Evolutionary conservation across 64 coral and sea anemone species (phyloP), one percentile per base, ranked within the genome.

Genomic region (Actinia tenebrosa): DNA sequence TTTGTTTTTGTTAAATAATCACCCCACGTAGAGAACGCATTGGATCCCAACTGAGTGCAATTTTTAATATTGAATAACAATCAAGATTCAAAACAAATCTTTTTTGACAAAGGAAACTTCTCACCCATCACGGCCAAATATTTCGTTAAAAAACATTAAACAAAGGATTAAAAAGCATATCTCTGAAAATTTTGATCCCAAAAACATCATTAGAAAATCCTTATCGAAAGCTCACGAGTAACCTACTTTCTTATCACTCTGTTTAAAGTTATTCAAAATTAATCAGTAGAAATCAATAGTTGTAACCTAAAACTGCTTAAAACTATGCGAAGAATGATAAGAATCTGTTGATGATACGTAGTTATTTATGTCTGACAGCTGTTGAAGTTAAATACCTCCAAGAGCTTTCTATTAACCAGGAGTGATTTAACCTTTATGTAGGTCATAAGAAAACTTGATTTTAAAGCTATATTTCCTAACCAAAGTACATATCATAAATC

Each of bases 271-370:
- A 30, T 75, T 75, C 43, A 75, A 75, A 42, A 75, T 75, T 30
- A 14, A 75, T 30, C 11, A 75, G 27, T 75, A 14, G 27, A 75
- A 75, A 42, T 75, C 69, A 37, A 30, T 20, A 75, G 5, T 5
- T 15, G 37, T 75, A 75, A 75, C 42, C 26, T 75, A 43, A 75
- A 75, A 75, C 69, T 75, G 37, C 15, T 10, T 75, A 75, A 75
- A 75, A 75, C 69, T 75, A 75, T 75, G 69, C n/a, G 8, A 75
- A 42, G 69, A 75, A 75, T 75, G 69, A 14, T 75, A 75, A 42
- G 13, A 8, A 75, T 75, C 25, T 75, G n/a, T 75, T 30, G 16
- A 75, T 75, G 69, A 75, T 42, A 75, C 9, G 10, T 14, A 14
- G 7, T 75, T 42, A 75, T 14, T 13, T 42, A 75, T 75, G 69